These are phyloP conservation scores for Psittacula derbiana DNA, from an alignment of 2,797 vertebrate species.

Conservation along the genomic window DNA sequence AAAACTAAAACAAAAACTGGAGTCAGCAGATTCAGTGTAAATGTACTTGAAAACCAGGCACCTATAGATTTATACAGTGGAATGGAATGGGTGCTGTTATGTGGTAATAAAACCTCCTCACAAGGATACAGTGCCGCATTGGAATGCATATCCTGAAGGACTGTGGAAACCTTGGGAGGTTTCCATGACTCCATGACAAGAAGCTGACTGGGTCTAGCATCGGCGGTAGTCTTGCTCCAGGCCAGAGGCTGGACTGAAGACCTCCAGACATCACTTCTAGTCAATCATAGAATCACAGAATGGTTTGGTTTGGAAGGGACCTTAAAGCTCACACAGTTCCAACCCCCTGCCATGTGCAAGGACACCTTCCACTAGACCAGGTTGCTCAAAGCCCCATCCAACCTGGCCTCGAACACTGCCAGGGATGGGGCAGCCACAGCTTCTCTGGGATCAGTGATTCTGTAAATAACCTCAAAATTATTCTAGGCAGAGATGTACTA, in stretches of 20 bases:
- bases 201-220: background rate
- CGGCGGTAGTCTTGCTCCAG: background rate
- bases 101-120: background rate
- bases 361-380: background rate
- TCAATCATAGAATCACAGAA: background rate
- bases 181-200: background rate
- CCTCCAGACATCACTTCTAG: background rate
- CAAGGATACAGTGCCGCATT: fast-evolving
- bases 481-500: background rate
- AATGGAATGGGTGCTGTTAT: background rate
- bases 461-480: background rate
- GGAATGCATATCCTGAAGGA: background rate
- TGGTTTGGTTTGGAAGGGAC: background rate
- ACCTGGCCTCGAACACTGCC: background rate
- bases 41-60: background rate
- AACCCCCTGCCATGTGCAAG: background rate
- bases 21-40: background rate
- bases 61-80: background rate
- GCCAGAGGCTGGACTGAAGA: background rate
- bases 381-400: background rate
- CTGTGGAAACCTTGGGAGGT: background rate
- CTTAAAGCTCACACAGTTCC: background rate
- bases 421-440: background rate
- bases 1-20: background rate
- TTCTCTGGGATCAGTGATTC: background rate